Conservation (phyloP, 2,797 vertebrate genomes). For the Eremophila alpestris region DNA sequence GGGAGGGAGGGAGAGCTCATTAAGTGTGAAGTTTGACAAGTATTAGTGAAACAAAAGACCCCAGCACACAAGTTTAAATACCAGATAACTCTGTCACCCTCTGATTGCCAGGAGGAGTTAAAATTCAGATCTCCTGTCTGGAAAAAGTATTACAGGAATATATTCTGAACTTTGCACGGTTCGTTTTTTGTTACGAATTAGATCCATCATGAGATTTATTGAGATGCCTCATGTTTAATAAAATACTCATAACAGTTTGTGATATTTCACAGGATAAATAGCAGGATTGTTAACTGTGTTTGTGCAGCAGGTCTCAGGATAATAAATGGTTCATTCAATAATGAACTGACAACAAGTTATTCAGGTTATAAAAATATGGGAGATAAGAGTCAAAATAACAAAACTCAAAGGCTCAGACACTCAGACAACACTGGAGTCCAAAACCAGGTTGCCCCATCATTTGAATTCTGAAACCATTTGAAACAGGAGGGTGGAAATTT, state of each 20-base stretch:
- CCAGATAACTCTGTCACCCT: background rate
- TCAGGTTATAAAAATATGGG: slow-evolving; percentile 18
- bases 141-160: background rate
- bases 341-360: slow-evolving; percentile 29
- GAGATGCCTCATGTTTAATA: slow-evolving; percentile 52
- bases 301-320: slow-evolving; percentile 23
- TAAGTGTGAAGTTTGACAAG: background rate
- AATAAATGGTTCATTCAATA: slow-evolving; percentile 35
- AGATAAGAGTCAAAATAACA: slow-evolving; percentile 19
- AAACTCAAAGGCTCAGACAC: background rate
- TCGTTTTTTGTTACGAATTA: slow-evolving; percentile 21
- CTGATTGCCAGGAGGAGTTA: background rate
- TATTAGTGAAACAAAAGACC: background rate
- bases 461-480: background rate
- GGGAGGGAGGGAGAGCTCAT: background rate
- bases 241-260: slow-evolving; percentile 30
- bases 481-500: slow-evolving; percentile 24
- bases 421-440: background rate
- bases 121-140: slow-evolving; percentile 6
- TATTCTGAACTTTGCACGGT: background rate
- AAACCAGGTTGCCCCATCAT: background rate
- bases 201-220: slow-evolving; percentile 35
- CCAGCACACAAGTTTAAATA: background rate
- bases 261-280: slow-evolving; percentile 53
- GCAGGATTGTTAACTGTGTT: slow-evolving; percentile 5